Evolutionary conservation across 1,140 invertebrate genomes (phyloP).

Genomic region (Eulimnadia texana): DNA sequence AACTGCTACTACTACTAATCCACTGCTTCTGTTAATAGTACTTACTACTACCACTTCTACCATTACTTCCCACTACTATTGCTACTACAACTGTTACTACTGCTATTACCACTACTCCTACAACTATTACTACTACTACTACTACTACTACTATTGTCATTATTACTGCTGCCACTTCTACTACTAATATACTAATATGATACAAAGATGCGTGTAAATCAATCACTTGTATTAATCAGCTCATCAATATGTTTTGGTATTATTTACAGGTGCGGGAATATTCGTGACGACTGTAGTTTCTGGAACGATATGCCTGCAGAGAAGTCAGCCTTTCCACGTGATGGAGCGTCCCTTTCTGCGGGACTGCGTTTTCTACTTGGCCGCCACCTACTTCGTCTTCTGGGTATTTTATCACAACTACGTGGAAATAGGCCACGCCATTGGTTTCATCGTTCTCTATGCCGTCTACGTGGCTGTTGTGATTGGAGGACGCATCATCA

Average conservation of each 20-base stretch:
- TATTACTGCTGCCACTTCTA: no score
- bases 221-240: no score
- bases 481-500: slow-evolving; percentile 32
- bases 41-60: not conserved
- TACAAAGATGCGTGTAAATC: not conserved
- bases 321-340: slow-evolving; percentile 38
- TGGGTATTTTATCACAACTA: slow-evolving; percentile 31
- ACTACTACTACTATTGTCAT: no score
- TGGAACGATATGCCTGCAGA: slow-evolving; percentile 39
- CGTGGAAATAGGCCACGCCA: slow-evolving; percentile 32
- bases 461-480: slow-evolving; percentile 42
- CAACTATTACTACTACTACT: no score
- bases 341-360: slow-evolving; percentile 43
- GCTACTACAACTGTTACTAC: no score
- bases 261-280: slow-evolving; percentile 43
- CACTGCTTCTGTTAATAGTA: no score
- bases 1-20: no score
- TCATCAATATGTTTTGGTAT: no score
- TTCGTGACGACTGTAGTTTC: slow-evolving; percentile 52
- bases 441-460: slow-evolving; percentile 41
- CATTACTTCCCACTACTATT: not conserved
- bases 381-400: slow-evolving; percentile 36
- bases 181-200: not conserved
- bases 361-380: slow-evolving; percentile 49
- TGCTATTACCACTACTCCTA: no score